These are phyloP conservation scores for Trachythela sp. DNA, from an alignment of 64 coral and sea anemone species.

Conservation along the genomic window DNA sequence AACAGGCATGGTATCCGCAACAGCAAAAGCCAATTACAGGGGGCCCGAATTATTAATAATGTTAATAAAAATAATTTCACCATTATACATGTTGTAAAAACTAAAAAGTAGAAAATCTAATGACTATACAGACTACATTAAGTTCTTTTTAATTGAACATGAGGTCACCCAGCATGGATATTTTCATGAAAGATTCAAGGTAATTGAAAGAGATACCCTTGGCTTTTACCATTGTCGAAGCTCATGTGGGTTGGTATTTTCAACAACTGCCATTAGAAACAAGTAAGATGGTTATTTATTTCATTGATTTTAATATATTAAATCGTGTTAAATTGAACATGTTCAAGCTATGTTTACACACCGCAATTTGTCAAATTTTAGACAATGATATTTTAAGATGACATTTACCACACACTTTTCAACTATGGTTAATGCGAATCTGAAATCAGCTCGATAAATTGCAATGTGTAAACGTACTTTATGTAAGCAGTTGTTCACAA, in stretches of 20 bases:
- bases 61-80: background rate
- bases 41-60: no score
- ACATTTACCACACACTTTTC: background rate
- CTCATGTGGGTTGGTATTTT: constrained; percentile 33
- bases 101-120: background rate
- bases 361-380: no score
- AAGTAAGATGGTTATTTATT: background rate
- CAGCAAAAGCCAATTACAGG: no score
- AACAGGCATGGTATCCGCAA: no score
- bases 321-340: no score
- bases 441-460: background rate
- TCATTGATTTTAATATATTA: no score
- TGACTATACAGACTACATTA: background rate
- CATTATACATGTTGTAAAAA: background rate
- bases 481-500: background rate
- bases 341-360: background rate
- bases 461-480: background rate
- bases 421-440: background rate
- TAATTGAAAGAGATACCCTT: constrained; percentile 20
- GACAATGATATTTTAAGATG: background rate
- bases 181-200: background rate
- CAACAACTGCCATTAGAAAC: constrained; percentile 28
- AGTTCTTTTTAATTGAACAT: constrained; percentile 14
- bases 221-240: constrained; percentile 49
- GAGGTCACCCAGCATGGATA: constrained; percentile 16